These are phyloP conservation scores for Macrotis lagotis DNA, from an alignment of 2,113 vertebrate species.

Conservation along the genomic window DNA sequence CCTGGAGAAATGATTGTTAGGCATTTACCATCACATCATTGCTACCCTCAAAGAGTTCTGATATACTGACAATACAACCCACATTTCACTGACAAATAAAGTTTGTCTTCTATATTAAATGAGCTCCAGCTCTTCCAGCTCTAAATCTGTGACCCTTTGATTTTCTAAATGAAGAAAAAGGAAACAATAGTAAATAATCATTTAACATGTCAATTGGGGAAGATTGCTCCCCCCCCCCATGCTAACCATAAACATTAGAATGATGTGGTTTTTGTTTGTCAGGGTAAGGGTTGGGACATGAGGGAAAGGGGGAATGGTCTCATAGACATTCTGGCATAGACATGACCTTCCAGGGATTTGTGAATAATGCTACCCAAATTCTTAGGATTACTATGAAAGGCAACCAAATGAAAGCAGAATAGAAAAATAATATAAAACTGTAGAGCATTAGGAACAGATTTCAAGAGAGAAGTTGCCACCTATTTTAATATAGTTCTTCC, in stretches of 20 bases:
- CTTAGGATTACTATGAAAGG: neutral
- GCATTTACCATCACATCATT: neutral
- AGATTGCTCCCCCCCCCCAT: neutral
- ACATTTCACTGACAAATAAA: neutral
- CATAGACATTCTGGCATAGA: neutral
- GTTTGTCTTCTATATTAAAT: neutral
- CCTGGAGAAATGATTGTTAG: neutral
- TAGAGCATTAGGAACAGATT: neutral
- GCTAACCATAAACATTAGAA: neutral
- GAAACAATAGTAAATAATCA: neutral
- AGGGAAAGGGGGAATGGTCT: neutral
- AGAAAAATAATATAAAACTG: neutral
- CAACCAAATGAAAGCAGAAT: conserved; percentile 24
- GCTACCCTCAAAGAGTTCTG: neutral
- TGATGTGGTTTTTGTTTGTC: neutral
- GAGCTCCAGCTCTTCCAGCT: neutral
- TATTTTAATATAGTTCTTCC: conserved; percentile 42
- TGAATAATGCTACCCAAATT: neutral
- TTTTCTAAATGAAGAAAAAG: neutral
- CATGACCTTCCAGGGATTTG: neutral
- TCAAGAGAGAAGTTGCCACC: conserved; percentile 22
- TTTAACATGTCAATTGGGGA: neutral
- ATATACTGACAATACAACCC: neutral
- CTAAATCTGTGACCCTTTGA: neutral
- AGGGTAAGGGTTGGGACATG: neutral